These are phyloP conservation scores for Sebastes vulpes DNA, from an alignment of 2,797 vertebrate genomes.

Conservation along the genomic window DNA sequence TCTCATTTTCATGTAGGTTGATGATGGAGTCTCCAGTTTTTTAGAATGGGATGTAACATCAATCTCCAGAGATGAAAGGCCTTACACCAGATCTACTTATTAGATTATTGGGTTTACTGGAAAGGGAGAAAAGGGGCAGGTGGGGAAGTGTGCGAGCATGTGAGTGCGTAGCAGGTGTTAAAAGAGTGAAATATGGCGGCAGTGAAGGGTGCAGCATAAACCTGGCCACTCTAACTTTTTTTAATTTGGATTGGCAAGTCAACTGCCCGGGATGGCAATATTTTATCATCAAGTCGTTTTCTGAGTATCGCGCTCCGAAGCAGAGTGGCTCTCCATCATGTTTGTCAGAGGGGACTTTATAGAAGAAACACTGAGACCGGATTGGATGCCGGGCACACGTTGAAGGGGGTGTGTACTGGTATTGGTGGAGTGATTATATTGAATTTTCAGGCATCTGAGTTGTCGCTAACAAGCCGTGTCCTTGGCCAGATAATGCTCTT, in stretches of 20 bases:
- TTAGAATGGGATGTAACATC: background rate
- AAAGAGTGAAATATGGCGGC: conserved; percentile 74
- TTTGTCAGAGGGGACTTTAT: conserved; percentile 81
- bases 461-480: background rate
- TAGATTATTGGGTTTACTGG: conserved; percentile 6
- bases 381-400: conserved; percentile 45
- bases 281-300: conserved; percentile 77
- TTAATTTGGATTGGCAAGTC: conserved; percentile 85
- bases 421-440: conserved; percentile 37
- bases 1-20: background rate
- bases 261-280: conserved; percentile 67
- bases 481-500: background rate
- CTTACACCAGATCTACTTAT: conserved; percentile 8
- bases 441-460: conserved; percentile 27
- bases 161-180: conserved; percentile 26
- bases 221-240: conserved; percentile 81
- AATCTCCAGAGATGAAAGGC: conserved; percentile 3
- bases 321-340: conserved; percentile 86
- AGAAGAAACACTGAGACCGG: conserved; percentile 70
- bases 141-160: background rate
- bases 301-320: conserved; percentile 71
- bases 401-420: background rate
- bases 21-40: background rate
- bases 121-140: background rate
- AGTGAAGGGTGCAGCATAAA: conserved; percentile 65